A percentile compares a stretch with the other conserved stretches of the same genome.
phyloP scores from a whole-genome alignment of 2,113 vertebrate genomes.

The Limanda limanda region DNA sequence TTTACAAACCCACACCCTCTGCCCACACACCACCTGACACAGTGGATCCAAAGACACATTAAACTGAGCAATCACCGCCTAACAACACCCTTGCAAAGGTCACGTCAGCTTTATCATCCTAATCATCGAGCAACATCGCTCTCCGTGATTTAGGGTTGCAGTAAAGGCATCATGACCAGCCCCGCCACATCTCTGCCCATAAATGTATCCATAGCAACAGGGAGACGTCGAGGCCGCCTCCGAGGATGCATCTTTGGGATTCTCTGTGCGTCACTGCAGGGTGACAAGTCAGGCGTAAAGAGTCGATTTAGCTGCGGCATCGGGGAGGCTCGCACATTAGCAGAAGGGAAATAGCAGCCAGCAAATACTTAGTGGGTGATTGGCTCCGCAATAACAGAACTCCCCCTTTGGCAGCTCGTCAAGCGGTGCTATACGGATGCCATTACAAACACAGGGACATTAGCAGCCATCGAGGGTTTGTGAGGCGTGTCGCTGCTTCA shows the following conservation, averaged over 20 bases:
- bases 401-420: constrained; percentile 77
- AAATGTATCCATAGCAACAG: constrained; percentile 73
- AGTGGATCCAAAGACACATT: constrained; percentile 55
- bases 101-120: constrained; percentile 73
- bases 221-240: constrained; percentile 36
- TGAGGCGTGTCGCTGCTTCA: constrained; percentile 64
- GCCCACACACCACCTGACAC: constrained; percentile 39
- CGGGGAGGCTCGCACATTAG: constrained; percentile 76
- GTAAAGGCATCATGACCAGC: constrained; percentile 64
- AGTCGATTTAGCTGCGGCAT: constrained; percentile 79
- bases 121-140: constrained; percentile 67
- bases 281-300: constrained; percentile 78
- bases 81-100: constrained; percentile 74
- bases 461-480: constrained; percentile 66
- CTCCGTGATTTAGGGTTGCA: constrained; percentile 68
- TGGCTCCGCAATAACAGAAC: constrained; percentile 81
- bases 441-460: constrained; percentile 75
- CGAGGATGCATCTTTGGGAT: constrained; percentile 70
- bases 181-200: constrained; percentile 56
- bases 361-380: constrained; percentile 81
- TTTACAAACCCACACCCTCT: constrained; percentile 30
- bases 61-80: constrained; percentile 70
- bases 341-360: constrained; percentile 76
- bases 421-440: constrained; percentile 72
- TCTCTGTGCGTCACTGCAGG: constrained; percentile 64